Evolutionary conservation across 2,797 vertebrate genomes (phyloP).

Genomic region (Clarias pachynema): DNA sequence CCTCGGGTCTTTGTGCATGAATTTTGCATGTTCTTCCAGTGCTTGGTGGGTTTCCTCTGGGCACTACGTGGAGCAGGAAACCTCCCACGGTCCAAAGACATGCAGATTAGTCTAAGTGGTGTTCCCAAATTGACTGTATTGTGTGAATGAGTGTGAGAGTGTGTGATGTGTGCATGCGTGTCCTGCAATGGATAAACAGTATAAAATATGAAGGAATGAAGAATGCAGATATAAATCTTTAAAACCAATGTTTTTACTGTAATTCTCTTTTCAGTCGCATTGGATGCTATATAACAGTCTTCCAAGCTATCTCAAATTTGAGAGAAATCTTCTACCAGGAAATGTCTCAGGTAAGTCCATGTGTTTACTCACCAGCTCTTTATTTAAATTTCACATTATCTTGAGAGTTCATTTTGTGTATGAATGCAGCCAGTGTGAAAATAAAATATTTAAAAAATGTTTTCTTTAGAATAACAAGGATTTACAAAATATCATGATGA

Average conservation of each 20-base stretch:
- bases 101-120: too few species aligned
- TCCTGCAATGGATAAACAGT: too few species aligned
- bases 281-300: slow-evolving; percentile 88
- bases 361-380: not conserved
- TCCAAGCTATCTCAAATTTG: slow-evolving; percentile 87
- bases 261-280: slow-evolving; percentile 75
- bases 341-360: slow-evolving; percentile 80
- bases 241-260: not conserved
- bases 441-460: not conserved
- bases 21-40: too few species aligned
- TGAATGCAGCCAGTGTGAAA: slow-evolving; percentile 2
- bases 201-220: too few species aligned
- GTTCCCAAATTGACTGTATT: too few species aligned
- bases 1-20: too few species aligned
- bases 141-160: too few species aligned
- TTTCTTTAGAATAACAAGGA: slow-evolving; percentile 82
- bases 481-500: slow-evolving; percentile 87
- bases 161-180: too few species aligned
- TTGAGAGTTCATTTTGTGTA: not conserved
- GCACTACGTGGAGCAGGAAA: too few species aligned
- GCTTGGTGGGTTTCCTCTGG: too few species aligned
- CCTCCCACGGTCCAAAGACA: too few species aligned
- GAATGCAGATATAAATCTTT: not conserved
- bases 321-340: slow-evolving; percentile 90
- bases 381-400: not conserved